Base-by-base conservation (phyloP, 2,888 invertebrate genomes). In the Aricia artaxerxes region DNA sequence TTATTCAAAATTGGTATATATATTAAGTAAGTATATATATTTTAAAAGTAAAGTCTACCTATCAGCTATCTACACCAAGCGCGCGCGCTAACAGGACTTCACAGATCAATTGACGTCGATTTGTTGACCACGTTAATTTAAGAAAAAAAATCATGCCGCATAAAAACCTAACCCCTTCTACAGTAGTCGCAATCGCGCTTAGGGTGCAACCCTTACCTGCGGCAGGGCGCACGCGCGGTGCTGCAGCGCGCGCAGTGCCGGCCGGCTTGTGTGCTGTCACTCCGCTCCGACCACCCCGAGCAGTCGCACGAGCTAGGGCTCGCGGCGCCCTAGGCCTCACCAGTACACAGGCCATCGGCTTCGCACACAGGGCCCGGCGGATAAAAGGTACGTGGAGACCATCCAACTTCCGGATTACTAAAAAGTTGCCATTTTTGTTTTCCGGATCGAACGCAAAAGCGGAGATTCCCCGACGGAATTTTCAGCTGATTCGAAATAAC, bases 201-300 rank as follows among this genome's bases (percentile, higher is more conserved):
- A 35, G 13, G 35, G 5, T 69, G 69, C 13, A 0, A 69, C 69
- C 69, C 69, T 69, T 13, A 38, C 69, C 35, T 69, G 69, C 69
- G 69, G 69, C 53, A 76, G 86, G 81, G 86, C 92, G 93, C 93
- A 89, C 86, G 92, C 93, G 92, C 85, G 88, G 83, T 86, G 90
- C 84, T 88, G 91, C 90, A 90, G 92, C 92, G 88, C 88, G 88
- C 88, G 88, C 87, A 87, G 84, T 82, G 78, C 80, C 81, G 77
- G 83, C 86, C 87, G 88, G 88, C 90, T 89, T 89, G 81, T 78
- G 82, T 83, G 89, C 81, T 78, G 82, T 83, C 93, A 94, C 91
- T 93, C 92, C 92, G 91, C 92, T 79, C 82, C 83, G 93, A 94
- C 91, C 93, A 92, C 93, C 91, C 92, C 94, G 93, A 91, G 90